Percentiles rank a stretch among this genome's conserved stretches.
Conservation (phyloP, 1,140 invertebrate species). For the Drosophila cardini region DNA sequence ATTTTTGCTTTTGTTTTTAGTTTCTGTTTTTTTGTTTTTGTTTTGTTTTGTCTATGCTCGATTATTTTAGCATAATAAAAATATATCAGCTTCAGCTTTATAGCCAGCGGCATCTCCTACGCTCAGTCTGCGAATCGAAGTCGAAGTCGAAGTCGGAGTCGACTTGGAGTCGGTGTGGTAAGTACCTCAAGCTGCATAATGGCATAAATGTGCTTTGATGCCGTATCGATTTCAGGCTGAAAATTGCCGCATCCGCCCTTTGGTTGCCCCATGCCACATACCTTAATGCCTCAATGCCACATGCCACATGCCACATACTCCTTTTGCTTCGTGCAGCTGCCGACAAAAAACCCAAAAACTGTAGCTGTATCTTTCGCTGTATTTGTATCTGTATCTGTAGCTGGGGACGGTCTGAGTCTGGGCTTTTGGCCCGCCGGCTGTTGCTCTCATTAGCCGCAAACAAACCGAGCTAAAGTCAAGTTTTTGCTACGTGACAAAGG, state of each 20-base stretch:
- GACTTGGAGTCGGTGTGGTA: slow-evolving; percentile 17
- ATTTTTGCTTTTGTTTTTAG: no score
- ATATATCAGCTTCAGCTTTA: slow-evolving; percentile 67
- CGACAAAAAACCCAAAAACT: slow-evolving; percentile 21
- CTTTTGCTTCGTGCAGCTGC: slow-evolving; percentile 40
- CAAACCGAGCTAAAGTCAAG: slow-evolving; percentile 61
- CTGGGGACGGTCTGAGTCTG: slow-evolving; percentile 46
- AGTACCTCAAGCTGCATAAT: slow-evolving; percentile 61
- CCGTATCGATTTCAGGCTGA: slow-evolving; percentile 79
- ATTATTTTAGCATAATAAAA: slow-evolving; percentile 83
- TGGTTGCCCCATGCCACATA: slow-evolving; percentile 23
- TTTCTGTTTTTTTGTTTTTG: no score
- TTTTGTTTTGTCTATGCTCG: slow-evolving; percentile 57
- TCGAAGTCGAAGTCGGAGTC: neutral
- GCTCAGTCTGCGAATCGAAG: neutral
- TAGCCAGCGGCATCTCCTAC: slow-evolving; percentile 53
- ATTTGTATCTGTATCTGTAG: neutral
- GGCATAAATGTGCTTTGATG: slow-evolving; percentile 81
- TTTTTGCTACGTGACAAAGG: slow-evolving; percentile 79
- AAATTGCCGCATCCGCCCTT: slow-evolving; percentile 79
- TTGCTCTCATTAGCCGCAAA: slow-evolving; percentile 53
- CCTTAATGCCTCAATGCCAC: no score
- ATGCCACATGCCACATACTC: slow-evolving; percentile 7
- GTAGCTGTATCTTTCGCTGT: neutral
- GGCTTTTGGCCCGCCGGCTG: slow-evolving; percentile 66